Percentiles rank a stretch among this genome's conserved stretches.
Conservation (phyloP, 2,113 vertebrate genomes). For the Setophaga coronata region DNA sequence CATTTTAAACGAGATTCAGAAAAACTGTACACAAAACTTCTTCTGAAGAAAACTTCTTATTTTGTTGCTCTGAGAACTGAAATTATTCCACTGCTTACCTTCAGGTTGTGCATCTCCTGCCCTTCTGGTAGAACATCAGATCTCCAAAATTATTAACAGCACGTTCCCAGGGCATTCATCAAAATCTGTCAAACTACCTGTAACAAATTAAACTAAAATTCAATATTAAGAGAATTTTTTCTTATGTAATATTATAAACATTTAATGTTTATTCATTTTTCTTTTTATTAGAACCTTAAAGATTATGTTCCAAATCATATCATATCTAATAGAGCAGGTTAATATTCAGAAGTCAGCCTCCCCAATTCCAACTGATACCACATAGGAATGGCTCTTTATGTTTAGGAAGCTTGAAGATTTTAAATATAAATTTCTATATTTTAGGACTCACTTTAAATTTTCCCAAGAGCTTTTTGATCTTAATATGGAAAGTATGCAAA, state of each 20-base stretch:
- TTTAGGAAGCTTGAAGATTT: background rate
- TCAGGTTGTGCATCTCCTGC: rapidly evolving
- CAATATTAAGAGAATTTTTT: background rate
- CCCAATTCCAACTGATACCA: background rate
- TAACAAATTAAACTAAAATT: background rate
- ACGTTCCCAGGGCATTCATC: background rate
- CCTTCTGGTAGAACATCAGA: background rate
- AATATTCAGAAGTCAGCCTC: background rate
- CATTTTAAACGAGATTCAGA: background rate
- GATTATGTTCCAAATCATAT: background rate
- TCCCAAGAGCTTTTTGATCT: background rate
- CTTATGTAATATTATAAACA: background rate
- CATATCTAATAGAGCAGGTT: background rate
- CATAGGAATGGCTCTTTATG: background rate
- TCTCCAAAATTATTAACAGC: background rate
- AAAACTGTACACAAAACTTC: background rate
- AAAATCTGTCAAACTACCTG: background rate
- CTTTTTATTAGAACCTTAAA: background rate
- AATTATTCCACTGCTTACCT: background rate
- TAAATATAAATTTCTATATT: background rate
- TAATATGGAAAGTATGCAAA: background rate
- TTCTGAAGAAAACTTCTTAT: background rate
- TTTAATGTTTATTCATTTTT: background rate
- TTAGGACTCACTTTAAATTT: background rate
- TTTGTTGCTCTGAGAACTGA: background rate